A percentile compares a stretch with the other conserved stretches of the same genome.
These are phyloP conservation scores for Drosophila bocqueti DNA, from an alignment of 1,140 invertebrate genomes.

Conservation along the genomic window DNA sequence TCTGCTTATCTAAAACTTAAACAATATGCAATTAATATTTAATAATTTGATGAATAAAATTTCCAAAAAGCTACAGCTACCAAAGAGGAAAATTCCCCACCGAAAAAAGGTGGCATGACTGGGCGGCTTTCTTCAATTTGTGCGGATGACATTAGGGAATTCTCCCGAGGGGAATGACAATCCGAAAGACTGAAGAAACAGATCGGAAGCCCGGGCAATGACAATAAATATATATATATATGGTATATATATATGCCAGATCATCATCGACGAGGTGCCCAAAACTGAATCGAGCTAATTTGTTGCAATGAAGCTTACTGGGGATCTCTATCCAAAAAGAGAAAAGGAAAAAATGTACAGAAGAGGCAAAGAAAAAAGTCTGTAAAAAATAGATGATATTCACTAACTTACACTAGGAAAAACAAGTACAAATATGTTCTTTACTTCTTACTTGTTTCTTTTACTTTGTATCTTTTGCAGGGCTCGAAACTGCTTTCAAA, in stretches of 20 bases:
- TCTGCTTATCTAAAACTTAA: background rate
- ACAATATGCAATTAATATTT: background rate
- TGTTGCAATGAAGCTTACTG: slow-evolving; percentile 73
- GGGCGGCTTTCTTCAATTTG: slow-evolving; percentile 59
- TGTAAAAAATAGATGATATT: background rate
- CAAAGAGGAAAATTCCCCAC: background rate
- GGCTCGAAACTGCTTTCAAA: too few relatives aligned
- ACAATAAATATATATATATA: slow-evolving; percentile 18
- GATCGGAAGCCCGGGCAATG: slow-evolving; percentile 31
- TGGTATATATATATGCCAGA: slow-evolving; percentile 26
- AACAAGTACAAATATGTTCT: background rate
- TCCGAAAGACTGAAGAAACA: slow-evolving; percentile 16
- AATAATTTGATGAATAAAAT: background rate
- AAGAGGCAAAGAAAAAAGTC: background rate
- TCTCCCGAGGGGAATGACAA: slow-evolving; percentile 11
- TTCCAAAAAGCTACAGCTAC: slow-evolving; percentile 6
- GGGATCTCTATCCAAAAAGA: slow-evolving; percentile 14
- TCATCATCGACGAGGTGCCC: slow-evolving; percentile 57
- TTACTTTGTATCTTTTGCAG: too few relatives aligned
- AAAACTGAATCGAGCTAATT: slow-evolving; percentile 71
- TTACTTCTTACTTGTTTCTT: too few relatives aligned
- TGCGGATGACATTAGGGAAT: slow-evolving; percentile 61
- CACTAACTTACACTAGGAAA: background rate
- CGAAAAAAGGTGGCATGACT: slow-evolving; percentile 18
- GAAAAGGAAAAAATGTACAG: background rate